Percentiles rank a stretch among this genome's conserved stretches.
Evolutionary conservation across 2,888 invertebrate genomes (phyloP).

Genomic region (Hirtodrosophila histrioides): DNA sequence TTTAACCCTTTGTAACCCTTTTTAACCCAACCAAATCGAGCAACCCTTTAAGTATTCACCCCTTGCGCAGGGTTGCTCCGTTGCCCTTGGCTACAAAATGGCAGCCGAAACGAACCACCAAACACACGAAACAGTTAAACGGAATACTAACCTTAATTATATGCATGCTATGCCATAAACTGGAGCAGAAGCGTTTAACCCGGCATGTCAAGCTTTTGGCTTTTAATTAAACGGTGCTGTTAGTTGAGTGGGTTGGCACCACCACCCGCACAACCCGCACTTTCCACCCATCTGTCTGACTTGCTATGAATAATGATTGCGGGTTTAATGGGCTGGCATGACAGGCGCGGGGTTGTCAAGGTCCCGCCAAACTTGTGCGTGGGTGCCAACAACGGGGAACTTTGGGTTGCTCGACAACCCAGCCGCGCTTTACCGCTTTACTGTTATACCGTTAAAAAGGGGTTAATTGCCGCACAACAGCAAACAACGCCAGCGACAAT

Average conservation of each 20-base stretch:
- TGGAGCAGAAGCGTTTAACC: conserved; percentile 60
- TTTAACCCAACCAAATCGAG: conserved; percentile 11
- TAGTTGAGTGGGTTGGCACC: conserved; percentile 48
- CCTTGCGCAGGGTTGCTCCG: conserved; percentile 38
- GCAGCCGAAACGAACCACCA: conserved; percentile 28
- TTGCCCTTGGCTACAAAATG: conserved; percentile 59
- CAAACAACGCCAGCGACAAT: conserved; percentile 50
- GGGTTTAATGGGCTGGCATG: conserved; percentile 48
- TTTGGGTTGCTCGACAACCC: conserved; percentile 25
- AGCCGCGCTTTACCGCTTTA: conserved; percentile 5
- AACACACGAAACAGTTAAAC: conserved; percentile 21
- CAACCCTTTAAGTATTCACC: conserved; percentile 49
- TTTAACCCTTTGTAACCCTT: conserved; percentile 50
- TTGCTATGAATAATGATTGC: conserved; percentile 62
- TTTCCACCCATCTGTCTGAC: conserved; percentile 19
- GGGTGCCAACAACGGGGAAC: neutral
- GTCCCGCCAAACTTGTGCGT: neutral
- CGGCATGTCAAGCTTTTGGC: conserved; percentile 54
- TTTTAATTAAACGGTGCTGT: conserved; percentile 67
- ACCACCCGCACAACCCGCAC: neutral
- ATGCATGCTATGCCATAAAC: conserved; percentile 35
- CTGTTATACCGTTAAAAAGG: conserved; percentile 47
- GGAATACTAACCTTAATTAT: conserved; percentile 51
- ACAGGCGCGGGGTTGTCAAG: conserved; percentile 40
- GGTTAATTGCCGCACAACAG: conserved; percentile 66